phyloP scores from a whole-genome alignment of 2,797 vertebrate genomes.

The Clarias laeviceps region DNA sequence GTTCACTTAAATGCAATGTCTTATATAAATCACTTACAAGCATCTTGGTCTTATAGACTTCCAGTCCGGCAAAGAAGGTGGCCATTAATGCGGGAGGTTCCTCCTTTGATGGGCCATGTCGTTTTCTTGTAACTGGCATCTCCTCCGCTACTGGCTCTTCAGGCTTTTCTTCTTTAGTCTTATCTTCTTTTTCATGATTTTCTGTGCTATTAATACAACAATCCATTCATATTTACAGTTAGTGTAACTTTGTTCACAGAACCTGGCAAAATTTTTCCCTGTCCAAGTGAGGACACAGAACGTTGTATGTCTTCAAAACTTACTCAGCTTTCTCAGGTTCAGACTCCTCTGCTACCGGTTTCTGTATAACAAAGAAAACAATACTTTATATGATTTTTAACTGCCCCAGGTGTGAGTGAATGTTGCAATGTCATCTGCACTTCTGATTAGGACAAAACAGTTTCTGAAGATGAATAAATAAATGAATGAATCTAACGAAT shows the following conservation, averaged over 20 bases:
- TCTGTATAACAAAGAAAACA: constrained; percentile 63
- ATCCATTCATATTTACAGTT: constrained; percentile 3
- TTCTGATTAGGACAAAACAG: not conserved
- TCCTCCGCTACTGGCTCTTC: constrained; percentile 76
- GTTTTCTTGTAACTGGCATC: constrained; percentile 77
- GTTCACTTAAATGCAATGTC: not conserved
- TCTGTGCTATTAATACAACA: constrained; percentile 77
- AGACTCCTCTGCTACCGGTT: constrained; percentile 76
- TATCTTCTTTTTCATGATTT: constrained; percentile 92
- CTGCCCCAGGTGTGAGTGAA: not conserved
- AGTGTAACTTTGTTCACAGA: not conserved
- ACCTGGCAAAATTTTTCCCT: not conserved
- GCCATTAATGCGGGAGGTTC: constrained; percentile 86
- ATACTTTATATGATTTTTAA: not conserved
- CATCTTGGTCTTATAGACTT: constrained; percentile 87
- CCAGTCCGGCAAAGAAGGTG: constrained; percentile 85
- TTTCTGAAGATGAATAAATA: not conserved
- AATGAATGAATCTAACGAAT: not conserved
- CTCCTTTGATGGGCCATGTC: constrained; percentile 78
- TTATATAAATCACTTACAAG: constrained; percentile 76
- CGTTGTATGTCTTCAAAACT: constrained; percentile 67
- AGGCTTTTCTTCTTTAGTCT: constrained; percentile 80
- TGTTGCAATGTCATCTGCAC: not conserved
- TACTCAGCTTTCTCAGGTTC: constrained; percentile 94
- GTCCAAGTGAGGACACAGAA: not conserved